Conservation (phyloP, 2,113 vertebrate species). For the Pangasianodon hypophthalmus region DNA sequence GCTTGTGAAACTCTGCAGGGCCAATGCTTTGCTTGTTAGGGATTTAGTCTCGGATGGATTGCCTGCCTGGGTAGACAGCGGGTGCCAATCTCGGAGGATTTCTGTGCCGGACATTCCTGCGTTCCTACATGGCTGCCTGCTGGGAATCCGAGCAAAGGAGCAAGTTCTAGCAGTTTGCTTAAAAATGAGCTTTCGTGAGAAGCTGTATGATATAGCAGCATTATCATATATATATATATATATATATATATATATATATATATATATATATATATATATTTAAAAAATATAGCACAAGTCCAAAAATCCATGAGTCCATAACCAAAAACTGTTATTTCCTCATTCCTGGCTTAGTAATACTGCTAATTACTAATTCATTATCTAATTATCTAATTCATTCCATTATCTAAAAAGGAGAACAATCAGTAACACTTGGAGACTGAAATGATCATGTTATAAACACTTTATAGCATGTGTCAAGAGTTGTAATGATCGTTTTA, state of each 20-base stretch:
- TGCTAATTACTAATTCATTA: background rate
- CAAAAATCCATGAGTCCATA: background rate
- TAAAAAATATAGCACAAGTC: too few relatives aligned
- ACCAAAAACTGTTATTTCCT: background rate
- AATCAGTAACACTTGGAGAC: background rate
- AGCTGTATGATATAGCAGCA: background rate
- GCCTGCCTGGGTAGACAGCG: conserved; percentile 13
- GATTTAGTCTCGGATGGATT: conserved; percentile 15
- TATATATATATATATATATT: too few relatives aligned
- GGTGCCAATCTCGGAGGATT: conserved; percentile 12
- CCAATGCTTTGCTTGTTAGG: conserved; percentile 11
- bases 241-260: too few relatives aligned
- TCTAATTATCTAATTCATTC: too few relatives aligned
- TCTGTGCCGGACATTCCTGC: background rate
- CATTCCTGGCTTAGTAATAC: background rate
- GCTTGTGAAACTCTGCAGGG: background rate
- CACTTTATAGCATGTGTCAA: background rate
- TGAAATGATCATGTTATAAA: background rate
- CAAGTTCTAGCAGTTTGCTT: background rate
- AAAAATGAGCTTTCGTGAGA: background rate
- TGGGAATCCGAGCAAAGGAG: background rate
- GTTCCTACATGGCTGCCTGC: background rate
- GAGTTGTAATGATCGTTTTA: background rate
- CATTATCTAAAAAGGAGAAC: too few relatives aligned
- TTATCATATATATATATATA: background rate